Evolutionary conservation across 2,797 vertebrate genomes (phyloP), one percentile per base, ranked within the genome.

Genomic region (Sebastes diploproa): DNA sequence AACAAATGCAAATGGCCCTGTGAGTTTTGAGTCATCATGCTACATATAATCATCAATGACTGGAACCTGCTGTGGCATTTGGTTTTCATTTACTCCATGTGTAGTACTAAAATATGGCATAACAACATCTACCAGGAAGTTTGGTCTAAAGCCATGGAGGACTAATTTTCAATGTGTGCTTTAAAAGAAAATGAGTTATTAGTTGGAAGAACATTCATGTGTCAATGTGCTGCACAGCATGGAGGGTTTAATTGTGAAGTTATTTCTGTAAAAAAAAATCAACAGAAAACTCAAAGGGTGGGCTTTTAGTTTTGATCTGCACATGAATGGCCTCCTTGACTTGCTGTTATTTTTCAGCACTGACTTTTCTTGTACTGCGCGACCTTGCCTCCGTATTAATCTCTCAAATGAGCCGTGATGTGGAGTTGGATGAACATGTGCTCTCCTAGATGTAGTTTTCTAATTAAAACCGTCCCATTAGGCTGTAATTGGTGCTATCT

Each of bases 401-500:
- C 94, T 94, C 78, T 91, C 87, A 92, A 94, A 95, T 95, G 93
- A 94, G 90, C 93, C 91, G 13, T 94, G 91, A 72, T 68, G 87
- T 22, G 42, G 89, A 92, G 86, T 84, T 91, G 87, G 90, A 89
- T 79, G 89, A 90, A 89, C 91, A 90, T 86, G 75, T 88, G 84
- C 89, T 83, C 90, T 75, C 79, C 93, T 91, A 85, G 86, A 92
- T 81, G 88, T 86, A 84, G 91, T 93, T 95, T 93, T 94, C 92
- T 91, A 93, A 95, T 95, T 95, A 93, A 95, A 93, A 92, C 85
- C 52, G 86, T 89, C 90, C 89, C 91, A 94, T 94, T 94, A 94
- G 87, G 82, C 82, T 54, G 86, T 94, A 95, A 95, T 95, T 93
- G 92, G 88, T 86, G 86, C 89, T 93, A 93, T 95, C 93, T 90